Conservation (phyloP, 2,113 vertebrate species). For the Solea solea region DNA sequence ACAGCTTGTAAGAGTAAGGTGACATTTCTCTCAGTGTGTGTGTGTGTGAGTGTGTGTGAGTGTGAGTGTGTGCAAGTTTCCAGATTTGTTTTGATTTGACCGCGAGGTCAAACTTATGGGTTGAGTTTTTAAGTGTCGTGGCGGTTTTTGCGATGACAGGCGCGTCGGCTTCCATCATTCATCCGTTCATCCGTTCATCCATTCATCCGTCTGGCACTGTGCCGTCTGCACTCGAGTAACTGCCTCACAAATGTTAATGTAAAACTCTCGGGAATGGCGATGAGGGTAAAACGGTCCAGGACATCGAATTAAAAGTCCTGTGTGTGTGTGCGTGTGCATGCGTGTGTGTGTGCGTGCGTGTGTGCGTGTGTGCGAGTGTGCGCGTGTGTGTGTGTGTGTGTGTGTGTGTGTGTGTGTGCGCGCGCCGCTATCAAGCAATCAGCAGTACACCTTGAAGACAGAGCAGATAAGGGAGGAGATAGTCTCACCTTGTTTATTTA, state of each 20-base stretch:
- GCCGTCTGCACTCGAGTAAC: neutral
- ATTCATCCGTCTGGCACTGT: too few species aligned
- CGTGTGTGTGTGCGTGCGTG: neutral
- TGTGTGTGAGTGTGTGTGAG: slow-evolving; percentile 9
- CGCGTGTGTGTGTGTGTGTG: neutral
- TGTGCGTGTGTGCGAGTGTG: slow-evolving; percentile 18
- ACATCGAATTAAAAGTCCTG: too few species aligned
- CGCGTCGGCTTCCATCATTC: too few species aligned
- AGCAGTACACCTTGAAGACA: slow-evolving; percentile 73
- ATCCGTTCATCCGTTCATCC: too few species aligned
- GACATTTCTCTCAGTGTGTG: slow-evolving; percentile 76
- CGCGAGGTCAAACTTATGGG: neutral
- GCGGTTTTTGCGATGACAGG: too few species aligned
- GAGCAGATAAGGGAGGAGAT: slow-evolving; percentile 69
- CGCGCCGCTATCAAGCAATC: slow-evolving; percentile 63
- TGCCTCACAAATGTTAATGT: slow-evolving; percentile 20
- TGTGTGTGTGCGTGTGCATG: neutral
- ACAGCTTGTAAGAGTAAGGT: slow-evolving; percentile 78
- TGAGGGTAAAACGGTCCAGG: too few species aligned
- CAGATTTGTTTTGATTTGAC: neutral
- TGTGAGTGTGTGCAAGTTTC: neutral
- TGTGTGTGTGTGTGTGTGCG: slow-evolving; percentile 15
- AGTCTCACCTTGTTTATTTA: slow-evolving; percentile 67
- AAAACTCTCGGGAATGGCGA: too few species aligned
- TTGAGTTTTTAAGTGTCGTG: too few species aligned